Conservation (phyloP, 2,888 invertebrate species). For the Tenthredo livida region DNA sequence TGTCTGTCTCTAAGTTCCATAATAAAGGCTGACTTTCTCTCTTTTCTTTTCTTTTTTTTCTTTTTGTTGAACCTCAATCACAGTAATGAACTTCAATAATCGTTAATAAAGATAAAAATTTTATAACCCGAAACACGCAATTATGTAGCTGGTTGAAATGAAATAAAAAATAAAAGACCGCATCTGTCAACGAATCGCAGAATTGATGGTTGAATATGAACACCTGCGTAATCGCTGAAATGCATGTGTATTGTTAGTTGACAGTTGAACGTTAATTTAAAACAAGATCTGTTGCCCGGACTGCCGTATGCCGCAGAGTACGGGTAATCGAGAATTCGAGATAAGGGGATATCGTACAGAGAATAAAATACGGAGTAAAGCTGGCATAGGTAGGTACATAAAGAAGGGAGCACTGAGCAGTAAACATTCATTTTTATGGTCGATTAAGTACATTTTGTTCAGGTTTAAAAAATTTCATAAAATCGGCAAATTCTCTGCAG, state of each 20-base stretch:
- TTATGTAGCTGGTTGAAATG: background rate
- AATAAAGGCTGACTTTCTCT: background rate
- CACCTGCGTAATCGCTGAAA: background rate
- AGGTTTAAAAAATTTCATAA: background rate
- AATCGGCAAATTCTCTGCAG: background rate
- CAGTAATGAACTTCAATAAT: background rate
- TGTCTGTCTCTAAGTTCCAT: background rate
- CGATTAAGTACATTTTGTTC: constrained; percentile 39
- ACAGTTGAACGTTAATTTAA: constrained; percentile 25
- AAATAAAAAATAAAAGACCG: background rate
- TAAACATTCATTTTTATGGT: constrained; percentile 47
- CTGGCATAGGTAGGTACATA: background rate
- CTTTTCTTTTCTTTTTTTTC: background rate
- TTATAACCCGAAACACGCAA: background rate
- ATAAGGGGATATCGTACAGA: constrained; percentile 9
- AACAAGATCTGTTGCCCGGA: background rate
- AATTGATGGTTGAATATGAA: background rate
- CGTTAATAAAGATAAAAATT: background rate
- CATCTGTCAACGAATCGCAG: background rate
- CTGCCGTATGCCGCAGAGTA: background rate
- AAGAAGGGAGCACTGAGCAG: constrained; percentile 14
- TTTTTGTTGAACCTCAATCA: background rate
- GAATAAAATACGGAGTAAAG: constrained; percentile 11
- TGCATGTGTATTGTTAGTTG: background rate
- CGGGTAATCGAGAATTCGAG: background rate